Percentiles rank a stretch among this genome's conserved stretches.
phyloP scores from a whole-genome alignment of 2,797 vertebrate species.

The Catharus ustulatus region DNA sequence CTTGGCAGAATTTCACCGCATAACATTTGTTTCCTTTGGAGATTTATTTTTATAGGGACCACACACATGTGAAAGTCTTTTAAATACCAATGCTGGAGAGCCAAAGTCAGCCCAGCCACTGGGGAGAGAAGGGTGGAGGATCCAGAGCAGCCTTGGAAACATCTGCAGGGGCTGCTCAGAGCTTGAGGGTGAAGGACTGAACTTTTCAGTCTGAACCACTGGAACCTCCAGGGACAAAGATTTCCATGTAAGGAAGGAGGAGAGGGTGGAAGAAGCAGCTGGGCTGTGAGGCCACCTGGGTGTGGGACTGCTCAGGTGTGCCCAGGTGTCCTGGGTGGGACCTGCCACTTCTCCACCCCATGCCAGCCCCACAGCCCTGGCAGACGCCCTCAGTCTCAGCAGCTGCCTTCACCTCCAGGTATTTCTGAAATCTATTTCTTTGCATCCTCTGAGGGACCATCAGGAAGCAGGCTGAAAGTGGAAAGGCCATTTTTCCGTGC shows the following conservation, averaged over 20 bases:
- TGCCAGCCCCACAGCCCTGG: background rate
- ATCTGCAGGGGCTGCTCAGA: background rate
- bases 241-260: background rate
- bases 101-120: background rate
- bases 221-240: background rate
- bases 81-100: background rate
- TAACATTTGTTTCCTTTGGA: constrained; percentile 59
- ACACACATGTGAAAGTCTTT: constrained; percentile 57
- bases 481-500: background rate
- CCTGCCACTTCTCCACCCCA: background rate
- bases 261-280: background rate
- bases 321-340: background rate
- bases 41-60: constrained; percentile 64
- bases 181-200: background rate
- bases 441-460: background rate
- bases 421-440: background rate
- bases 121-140: background rate
- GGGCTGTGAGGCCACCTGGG: background rate
- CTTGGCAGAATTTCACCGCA: constrained; percentile 47
- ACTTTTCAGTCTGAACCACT: background rate
- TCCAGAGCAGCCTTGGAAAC: background rate
- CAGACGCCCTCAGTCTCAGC: background rate
- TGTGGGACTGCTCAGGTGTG: background rate
- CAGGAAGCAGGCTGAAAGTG: background rate
- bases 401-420: background rate